phyloP scores from a whole-genome alignment of 2,113 vertebrate genomes.

The Phylloscopus whistleri region DNA sequence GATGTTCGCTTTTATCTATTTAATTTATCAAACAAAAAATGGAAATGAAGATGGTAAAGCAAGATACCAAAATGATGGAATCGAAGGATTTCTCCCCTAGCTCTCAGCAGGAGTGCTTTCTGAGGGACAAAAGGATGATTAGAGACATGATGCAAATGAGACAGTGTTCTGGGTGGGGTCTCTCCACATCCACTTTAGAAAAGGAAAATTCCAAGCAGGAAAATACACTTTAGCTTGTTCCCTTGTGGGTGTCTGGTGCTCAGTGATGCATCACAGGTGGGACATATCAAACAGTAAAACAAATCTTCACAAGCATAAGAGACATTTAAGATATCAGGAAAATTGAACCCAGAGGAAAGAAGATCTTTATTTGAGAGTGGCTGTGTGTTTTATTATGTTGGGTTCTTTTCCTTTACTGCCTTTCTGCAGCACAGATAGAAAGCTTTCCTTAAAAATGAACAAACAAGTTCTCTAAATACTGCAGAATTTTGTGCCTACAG shows the following conservation, averaged over 20 bases:
- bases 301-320: conserved; percentile 5
- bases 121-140: conserved; percentile 42
- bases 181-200: background rate
- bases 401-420: background rate
- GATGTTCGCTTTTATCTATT: conserved; percentile 40
- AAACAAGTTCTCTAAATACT: background rate
- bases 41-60: conserved; percentile 54
- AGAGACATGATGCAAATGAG: conserved; percentile 31
- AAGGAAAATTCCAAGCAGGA: conserved; percentile 36
- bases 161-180: background rate
- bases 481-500: conserved; percentile 10
- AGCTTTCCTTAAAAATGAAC: background rate
- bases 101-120: conserved; percentile 26
- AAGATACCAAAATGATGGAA: conserved; percentile 50
- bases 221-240: conserved; percentile 25
- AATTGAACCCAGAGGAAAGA: conserved; percentile 48
- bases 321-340: conserved; percentile 38
- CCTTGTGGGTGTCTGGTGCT: conserved; percentile 13
- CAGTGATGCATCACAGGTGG: conserved; percentile 29
- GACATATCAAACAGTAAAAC: conserved; percentile 36
- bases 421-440: background rate
- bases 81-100: background rate
- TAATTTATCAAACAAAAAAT: conserved; percentile 60
- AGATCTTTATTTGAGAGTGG: background rate
- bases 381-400: background rate